Base-by-base conservation (phyloP, 2,113 vertebrate genomes). In the Calidris pygmaea region DNA sequence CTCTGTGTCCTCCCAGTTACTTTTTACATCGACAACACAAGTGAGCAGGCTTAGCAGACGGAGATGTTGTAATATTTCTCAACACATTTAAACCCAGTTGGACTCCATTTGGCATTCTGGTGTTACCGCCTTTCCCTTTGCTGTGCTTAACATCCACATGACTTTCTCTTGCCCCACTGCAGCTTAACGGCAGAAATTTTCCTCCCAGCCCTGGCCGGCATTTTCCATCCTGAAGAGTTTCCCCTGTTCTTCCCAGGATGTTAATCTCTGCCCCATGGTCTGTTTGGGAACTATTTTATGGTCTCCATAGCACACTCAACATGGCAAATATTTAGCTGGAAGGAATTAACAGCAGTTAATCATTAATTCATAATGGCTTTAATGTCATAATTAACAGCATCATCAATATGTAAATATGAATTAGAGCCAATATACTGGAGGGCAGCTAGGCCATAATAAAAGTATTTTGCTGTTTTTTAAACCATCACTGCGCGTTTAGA, bases 271-370 rank as follows among this genome's bases (percentile, higher is more conserved):
- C 43, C 63, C 82, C 84, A 55, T 6, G 2, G 15, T 70, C 52
- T 87, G 50, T 62, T 88, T 88, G 53, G 70, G 73, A 95, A 89
- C 55, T 6, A 9, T 62, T 87, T 95, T 79, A 88, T 60, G 63
- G 72, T 76, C 76, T 84, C 82, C 43, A 30, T 86, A 93, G 81
- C 27, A 93, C n/a, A 73, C 45, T 78, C 62, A 89, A 62, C 55
- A 45, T 74, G 67, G 93, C 79, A 96, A 96, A 97, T 94, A 87
- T 76, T 94, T 93, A 90, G 68, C 90, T 95, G 83, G 65, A 95
- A 93, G 60, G 62, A 94, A 96, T 70, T 84, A 85, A 78, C 19
- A 58, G 27, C 62, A 88, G 96, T 95, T 96, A 97, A 96, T 89
- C 63, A 73, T 96, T 96, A 77, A 92, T 91, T 96, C 34, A 52